These are phyloP conservation scores for Alouatta palliata DNA, from an alignment of 2,113 vertebrate genomes.

Conservation along the genomic window DNA sequence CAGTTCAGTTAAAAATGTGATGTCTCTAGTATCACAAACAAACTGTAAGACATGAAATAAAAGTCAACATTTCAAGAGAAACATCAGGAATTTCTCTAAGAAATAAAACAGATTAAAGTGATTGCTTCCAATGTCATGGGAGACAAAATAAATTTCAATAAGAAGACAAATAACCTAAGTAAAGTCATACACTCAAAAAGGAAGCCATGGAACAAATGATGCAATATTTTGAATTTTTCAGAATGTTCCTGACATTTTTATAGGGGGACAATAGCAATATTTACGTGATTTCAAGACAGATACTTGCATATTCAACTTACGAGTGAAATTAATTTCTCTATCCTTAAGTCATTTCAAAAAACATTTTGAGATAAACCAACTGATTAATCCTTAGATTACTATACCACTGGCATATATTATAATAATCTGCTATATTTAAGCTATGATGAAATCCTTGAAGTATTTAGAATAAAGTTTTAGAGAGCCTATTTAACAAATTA, in stretches of 20 bases:
- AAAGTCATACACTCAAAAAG: slow-evolving; percentile 33
- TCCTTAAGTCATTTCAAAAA: slow-evolving; percentile 31
- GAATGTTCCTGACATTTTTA: slow-evolving; percentile 46
- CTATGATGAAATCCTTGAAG: background rate
- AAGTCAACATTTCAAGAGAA: background rate
- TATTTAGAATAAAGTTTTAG: slow-evolving; percentile 6
- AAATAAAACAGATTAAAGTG: slow-evolving; percentile 34
- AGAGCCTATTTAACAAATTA: background rate
- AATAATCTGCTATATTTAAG: background rate
- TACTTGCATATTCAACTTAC: background rate
- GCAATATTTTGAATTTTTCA: slow-evolving; percentile 1
- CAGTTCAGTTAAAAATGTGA: background rate
- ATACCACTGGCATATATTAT: background rate
- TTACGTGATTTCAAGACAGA: slow-evolving; percentile 10
- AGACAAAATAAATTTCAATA: background rate
- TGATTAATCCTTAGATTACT: slow-evolving; percentile 13
- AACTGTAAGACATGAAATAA: background rate
- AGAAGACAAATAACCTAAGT: background rate
- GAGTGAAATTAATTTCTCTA: slow-evolving; percentile 30
- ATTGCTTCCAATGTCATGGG: background rate
- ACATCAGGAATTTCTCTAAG: slow-evolving; percentile 13
- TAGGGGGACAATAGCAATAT: background rate
- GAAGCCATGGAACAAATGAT: background rate
- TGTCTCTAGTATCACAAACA: background rate
- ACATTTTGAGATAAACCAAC: slow-evolving; percentile 27